Conservation (phyloP, 2,113 vertebrate species). For the Montifringilla adamsi region DNA sequence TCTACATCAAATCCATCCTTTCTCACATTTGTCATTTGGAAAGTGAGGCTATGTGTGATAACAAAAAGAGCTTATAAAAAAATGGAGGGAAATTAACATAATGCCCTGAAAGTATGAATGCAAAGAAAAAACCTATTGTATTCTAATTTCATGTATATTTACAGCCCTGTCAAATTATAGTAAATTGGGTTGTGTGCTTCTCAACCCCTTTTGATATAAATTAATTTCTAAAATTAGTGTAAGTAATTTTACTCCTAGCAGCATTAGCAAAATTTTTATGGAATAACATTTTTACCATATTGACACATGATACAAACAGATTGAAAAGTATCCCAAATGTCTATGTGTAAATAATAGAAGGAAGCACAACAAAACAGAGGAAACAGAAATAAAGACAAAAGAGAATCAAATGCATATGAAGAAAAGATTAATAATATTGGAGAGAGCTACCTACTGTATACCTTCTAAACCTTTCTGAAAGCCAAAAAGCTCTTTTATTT, state of each 20-base stretch:
- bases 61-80: not conserved
- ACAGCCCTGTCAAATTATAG: not conserved
- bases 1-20: not conserved
- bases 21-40: not conserved
- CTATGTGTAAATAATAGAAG: not conserved
- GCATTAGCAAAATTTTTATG: not conserved
- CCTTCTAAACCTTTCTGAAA: not conserved
- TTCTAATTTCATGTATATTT: not conserved
- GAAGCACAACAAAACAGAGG: not conserved
- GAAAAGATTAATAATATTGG: not conserved
- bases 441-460: not conserved
- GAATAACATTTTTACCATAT: not conserved
- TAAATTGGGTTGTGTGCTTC: not conserved
- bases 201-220: not conserved
- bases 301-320: not conserved
- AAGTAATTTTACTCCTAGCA: not conserved
- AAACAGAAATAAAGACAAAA: not conserved
- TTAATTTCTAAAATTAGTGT: not conserved
- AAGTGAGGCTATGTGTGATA: not conserved
- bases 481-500: not conserved
- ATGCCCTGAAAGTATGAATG: not conserved
- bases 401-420: not conserved
- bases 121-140: not conserved
- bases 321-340: not conserved
- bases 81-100: not conserved